Conservation (phyloP, 2,113 vertebrate species). For the Zapornia atra region DNA sequence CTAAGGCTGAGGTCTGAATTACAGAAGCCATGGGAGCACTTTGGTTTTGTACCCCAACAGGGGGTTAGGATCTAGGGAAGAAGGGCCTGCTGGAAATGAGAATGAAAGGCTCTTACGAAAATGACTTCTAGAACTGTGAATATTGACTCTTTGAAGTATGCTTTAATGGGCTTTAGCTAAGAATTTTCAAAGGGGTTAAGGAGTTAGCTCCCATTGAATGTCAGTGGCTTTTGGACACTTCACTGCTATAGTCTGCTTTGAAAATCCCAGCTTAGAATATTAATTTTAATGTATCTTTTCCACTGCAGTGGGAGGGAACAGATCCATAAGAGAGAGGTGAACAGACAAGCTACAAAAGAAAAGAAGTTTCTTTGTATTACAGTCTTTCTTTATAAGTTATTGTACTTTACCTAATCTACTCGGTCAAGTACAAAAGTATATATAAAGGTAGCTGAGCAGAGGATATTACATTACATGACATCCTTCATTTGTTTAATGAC, state of each 20-base stretch:
- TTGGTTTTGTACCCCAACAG: background rate
- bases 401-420: background rate
- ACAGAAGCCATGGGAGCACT: background rate
- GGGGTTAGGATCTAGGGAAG: background rate
- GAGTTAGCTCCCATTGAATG: slow-evolving; percentile 4
- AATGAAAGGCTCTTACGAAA: slow-evolving; percentile 22
- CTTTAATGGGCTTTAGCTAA: slow-evolving; percentile 23
- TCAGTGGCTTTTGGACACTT: slow-evolving; percentile 14
- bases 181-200: slow-evolving; percentile 43
- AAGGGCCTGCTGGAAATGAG: background rate
- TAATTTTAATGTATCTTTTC: slow-evolving; percentile 25
- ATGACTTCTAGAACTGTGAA: slow-evolving; percentile 25
- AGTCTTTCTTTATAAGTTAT: background rate
- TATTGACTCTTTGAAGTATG: slow-evolving; percentile 36
- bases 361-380: background rate
- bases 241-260: slow-evolving; percentile 10
- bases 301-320: background rate
- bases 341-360: background rate
- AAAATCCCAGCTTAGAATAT: slow-evolving; percentile 29
- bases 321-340: background rate
- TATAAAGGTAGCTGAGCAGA: background rate
- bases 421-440: background rate
- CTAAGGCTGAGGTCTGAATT: background rate
- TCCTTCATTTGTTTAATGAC: background rate
- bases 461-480: background rate